Base-by-base conservation (phyloP, 2,113 vertebrate genomes). In the Cololabis saira region DNA sequence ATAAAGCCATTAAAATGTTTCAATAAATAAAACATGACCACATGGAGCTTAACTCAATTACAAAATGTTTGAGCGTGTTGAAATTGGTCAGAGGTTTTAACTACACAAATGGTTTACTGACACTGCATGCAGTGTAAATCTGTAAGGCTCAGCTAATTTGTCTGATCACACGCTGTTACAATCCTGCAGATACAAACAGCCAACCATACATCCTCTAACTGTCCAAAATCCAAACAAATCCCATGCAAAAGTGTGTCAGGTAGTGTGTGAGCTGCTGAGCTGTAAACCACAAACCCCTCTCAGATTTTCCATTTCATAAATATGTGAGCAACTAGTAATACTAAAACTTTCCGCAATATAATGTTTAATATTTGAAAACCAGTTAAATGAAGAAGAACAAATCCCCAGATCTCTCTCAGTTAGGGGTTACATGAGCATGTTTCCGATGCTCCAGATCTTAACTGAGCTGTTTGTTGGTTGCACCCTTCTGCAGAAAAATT, bases 191-290 rank as follows among this genome's bases (percentile, higher is more conserved):
- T 60, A 60, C 57, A 47, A 68, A 37, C 51, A 74, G 52, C 58
- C 27, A 14, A 68, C 22, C 67, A 79, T 67, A 71, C 61, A 48
- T 40, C 51, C 16, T 62, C 16, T 3, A 51, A 61, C 74, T 51
- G 61, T 69, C 69, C 78, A 61, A 71, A 71, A 50, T 48, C 37
- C 52, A 78, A 68, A 67, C 67, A 84, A 73, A 82, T 71, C 71
- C 76, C 48, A 72, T 79, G 77, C 33, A 67, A 61, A 74, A 12
- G 63, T 74, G 53, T 45, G 44, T 18, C 59, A 76, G 18, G 17
- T 63, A 69, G 21, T 16, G 22, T 58, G 41, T 51, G 22, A 78
- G 50, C 19, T 22, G 43, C 61, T 63, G 62, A 61, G 55, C 43
- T 75, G 27, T 17, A 17, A 58, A 81, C 45, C 53, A 27, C 24